phyloP scores from a whole-genome alignment of 2,888 invertebrate species.

The Myopa testacea region DNA sequence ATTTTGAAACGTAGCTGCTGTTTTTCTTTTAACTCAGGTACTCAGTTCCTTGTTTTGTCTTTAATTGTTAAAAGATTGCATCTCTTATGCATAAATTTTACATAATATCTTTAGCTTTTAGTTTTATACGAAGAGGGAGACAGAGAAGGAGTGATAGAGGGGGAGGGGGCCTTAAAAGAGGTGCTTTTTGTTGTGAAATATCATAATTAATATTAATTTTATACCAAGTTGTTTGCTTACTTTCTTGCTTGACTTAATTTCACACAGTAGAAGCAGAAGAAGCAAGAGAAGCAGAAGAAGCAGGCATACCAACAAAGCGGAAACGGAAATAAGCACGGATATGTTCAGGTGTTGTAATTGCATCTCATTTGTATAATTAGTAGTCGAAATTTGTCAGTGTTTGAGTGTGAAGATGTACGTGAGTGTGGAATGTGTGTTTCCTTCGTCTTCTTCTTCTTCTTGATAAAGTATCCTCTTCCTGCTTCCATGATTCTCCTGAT shows the following conservation, averaged over 20 bases:
- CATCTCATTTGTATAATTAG: slow-evolving; percentile 37
- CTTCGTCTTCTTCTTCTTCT: neutral
- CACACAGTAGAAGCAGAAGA: neutral
- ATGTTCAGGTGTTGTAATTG: slow-evolving; percentile 32
- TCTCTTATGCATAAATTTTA: slow-evolving; percentile 51
- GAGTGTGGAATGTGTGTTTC: neutral
- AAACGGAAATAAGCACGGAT: slow-evolving; percentile 37
- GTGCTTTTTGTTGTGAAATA: slow-evolving; percentile 4
- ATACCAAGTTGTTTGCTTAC: neutral
- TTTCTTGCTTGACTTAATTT: slow-evolving; percentile 29
- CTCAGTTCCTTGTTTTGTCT: slow-evolving; percentile 51
- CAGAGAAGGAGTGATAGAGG: neutral
- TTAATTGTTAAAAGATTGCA: slow-evolving; percentile 48
- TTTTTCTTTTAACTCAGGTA: slow-evolving; percentile 34
- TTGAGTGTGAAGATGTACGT: neutral
- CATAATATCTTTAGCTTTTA: slow-evolving; percentile 35
- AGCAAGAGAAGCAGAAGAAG: neutral
- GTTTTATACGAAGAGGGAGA: neutral
- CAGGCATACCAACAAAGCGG: neutral
- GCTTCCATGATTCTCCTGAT: no score
- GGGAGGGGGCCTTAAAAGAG: neutral
- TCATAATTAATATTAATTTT: slow-evolving; percentile 29
- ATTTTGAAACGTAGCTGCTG: slow-evolving; percentile 31
- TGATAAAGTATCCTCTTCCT: neutral
- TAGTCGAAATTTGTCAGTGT: neutral